These are phyloP conservation scores for Jaculus jaculus DNA, from an alignment of 2,113 vertebrate genomes.

Conservation along the genomic window DNA sequence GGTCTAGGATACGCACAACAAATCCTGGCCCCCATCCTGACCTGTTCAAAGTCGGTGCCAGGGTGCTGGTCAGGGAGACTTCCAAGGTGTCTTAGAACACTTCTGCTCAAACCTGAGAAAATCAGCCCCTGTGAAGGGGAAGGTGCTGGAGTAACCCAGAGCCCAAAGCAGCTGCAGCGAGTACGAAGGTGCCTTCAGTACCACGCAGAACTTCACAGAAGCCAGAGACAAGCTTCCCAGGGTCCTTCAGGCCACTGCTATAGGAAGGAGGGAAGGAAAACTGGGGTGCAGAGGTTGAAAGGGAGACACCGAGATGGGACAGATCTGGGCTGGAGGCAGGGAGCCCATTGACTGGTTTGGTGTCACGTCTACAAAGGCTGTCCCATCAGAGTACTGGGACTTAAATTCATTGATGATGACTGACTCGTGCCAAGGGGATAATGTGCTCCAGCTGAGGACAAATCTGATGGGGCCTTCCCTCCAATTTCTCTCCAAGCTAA, in stretches of 20 bases:
- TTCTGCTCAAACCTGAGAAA: constrained; percentile 46
- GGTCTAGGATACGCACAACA: background rate
- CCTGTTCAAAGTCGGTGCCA: background rate
- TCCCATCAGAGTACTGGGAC: background rate
- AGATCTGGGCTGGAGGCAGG: background rate
- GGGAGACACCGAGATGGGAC: background rate
- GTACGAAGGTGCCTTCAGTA: background rate
- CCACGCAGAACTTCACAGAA: background rate
- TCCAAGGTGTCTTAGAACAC: background rate
- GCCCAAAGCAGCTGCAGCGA: background rate
- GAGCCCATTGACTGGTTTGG: background rate
- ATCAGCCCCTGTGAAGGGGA: background rate
- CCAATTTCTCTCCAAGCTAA: background rate
- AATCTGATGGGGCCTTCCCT: background rate
- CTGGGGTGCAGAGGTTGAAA: background rate
- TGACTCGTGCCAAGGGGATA: background rate
- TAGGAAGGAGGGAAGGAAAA: background rate
- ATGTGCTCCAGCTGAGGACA: background rate
- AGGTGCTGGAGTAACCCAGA: background rate
- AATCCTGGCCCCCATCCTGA: background rate
- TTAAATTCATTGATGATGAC: background rate
- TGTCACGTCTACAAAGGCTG: background rate
- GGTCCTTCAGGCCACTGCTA: background rate
- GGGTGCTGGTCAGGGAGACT: background rate
- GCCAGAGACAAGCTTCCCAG: background rate